phyloP scores from a whole-genome alignment of 2,113 vertebrate species.

The Chlorocebus sabaeus region DNA sequence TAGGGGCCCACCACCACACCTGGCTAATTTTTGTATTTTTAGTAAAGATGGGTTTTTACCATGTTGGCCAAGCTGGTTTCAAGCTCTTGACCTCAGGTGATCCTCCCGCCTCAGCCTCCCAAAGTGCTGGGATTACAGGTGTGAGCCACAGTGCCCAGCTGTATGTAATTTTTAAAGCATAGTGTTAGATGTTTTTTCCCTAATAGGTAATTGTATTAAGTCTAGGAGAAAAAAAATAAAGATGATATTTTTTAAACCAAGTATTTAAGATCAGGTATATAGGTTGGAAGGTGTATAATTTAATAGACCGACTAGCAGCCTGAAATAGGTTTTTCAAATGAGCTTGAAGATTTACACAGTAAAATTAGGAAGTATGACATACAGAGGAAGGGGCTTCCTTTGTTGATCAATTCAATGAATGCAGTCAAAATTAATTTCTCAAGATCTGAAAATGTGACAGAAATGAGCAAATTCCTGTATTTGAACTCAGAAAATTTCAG shows the following conservation, averaged over 20 bases:
- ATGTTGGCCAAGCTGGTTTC: too few species aligned
- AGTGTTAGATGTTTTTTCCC: neutral
- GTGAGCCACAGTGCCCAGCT: too few species aligned
- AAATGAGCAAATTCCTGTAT: neutral
- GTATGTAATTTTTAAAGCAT: neutral
- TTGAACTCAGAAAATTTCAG: neutral
- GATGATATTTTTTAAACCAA: neutral
- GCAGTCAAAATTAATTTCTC: neutral
- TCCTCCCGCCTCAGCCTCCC: too few species aligned
- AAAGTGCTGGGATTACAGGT: too few species aligned
- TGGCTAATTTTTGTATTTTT: too few species aligned
- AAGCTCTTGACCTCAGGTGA: too few species aligned
- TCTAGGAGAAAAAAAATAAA: neutral
- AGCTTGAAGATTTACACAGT: neutral
- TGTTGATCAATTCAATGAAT: neutral
- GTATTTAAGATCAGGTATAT: neutral
- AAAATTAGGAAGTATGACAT: neutral
- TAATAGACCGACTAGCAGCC: neutral
- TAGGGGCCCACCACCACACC: too few species aligned
- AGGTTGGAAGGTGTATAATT: neutral
- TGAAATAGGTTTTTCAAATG: neutral
- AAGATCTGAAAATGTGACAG: neutral
- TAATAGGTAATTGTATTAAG: neutral
- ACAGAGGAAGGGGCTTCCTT: neutral
- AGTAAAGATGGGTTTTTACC: too few species aligned